Evolutionary conservation across 2,888 invertebrate genomes (phyloP).

Genomic region (Prosopocoilus inquinatus): DNA sequence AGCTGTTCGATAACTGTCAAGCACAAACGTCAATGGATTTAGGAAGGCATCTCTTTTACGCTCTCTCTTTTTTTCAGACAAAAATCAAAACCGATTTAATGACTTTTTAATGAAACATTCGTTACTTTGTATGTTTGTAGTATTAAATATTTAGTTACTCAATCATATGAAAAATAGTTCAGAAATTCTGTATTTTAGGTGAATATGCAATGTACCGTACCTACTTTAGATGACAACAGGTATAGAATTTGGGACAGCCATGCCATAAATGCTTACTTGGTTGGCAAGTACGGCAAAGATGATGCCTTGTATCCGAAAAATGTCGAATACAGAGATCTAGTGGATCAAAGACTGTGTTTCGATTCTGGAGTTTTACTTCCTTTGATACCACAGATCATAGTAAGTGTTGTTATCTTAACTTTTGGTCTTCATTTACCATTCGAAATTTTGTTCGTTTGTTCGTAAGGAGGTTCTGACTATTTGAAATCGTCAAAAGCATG

Average conservation of each 20-base stretch:
- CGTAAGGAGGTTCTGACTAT: too few species aligned
- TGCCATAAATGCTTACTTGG: slow-evolving; percentile 54
- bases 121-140: not conserved
- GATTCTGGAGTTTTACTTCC: slow-evolving; percentile 55
- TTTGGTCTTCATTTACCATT: too few species aligned
- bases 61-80: too few species aligned
- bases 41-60: too few species aligned
- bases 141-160: not conserved
- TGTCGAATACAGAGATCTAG: slow-evolving; percentile 50
- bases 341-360: slow-evolving; percentile 57
- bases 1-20: too few species aligned
- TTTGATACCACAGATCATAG: slow-evolving; percentile 48
- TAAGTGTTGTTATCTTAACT: too few species aligned
- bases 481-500: too few species aligned
- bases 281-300: slow-evolving; percentile 54
- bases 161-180: not conserved
- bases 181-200: slow-evolving; percentile 46
- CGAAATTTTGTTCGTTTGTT: too few species aligned
- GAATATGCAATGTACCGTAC: slow-evolving; percentile 59
- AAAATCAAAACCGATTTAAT: too few species aligned
- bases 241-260: slow-evolving; percentile 53
- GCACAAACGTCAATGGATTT: too few species aligned
- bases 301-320: slow-evolving; percentile 59
- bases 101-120: not conserved
- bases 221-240: slow-evolving; percentile 58